Evolutionary conservation across 2,888 invertebrate genomes (phyloP).

Genomic region (Orgyia antiqua): DNA sequence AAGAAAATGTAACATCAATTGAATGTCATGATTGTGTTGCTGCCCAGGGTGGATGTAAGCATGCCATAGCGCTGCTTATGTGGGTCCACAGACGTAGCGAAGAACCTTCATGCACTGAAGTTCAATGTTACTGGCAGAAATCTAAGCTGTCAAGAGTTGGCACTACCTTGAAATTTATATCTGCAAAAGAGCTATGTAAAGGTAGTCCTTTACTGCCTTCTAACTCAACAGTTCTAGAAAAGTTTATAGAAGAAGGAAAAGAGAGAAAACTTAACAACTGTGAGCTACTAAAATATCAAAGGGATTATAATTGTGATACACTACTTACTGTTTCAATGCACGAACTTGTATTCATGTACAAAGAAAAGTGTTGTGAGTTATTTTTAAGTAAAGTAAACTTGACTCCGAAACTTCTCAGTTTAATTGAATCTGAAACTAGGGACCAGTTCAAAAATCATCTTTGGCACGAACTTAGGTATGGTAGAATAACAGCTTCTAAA

Average conservation of each 20-base stretch:
- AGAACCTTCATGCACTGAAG: neutral
- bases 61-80: conserved; percentile 2
- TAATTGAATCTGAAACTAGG: neutral
- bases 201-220: neutral
- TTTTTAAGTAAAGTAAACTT: neutral
- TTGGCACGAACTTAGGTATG: conserved; percentile 1
- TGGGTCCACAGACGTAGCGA: neutral
- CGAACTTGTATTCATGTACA: no score
- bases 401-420: neutral
- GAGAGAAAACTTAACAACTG: no score
- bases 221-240: no score
- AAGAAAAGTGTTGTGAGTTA: neutral
- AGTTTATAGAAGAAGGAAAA: no score
- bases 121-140: conserved; percentile 6
- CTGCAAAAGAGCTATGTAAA: neutral
- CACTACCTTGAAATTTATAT: neutral
- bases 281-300: no score
- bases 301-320: no score
- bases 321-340: no score
- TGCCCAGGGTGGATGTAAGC: conserved; percentile 1
- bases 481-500: conserved; percentile 1
- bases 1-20: neutral
- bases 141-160: conserved; percentile 3
- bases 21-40: conserved; percentile 3
- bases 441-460: neutral